Evolutionary conservation across 37 sponge, comb jelly and placozoan species (phyloP), one percentile per base, ranked within the genome.

Genomic region (Dysidea cf. avara): DNA sequence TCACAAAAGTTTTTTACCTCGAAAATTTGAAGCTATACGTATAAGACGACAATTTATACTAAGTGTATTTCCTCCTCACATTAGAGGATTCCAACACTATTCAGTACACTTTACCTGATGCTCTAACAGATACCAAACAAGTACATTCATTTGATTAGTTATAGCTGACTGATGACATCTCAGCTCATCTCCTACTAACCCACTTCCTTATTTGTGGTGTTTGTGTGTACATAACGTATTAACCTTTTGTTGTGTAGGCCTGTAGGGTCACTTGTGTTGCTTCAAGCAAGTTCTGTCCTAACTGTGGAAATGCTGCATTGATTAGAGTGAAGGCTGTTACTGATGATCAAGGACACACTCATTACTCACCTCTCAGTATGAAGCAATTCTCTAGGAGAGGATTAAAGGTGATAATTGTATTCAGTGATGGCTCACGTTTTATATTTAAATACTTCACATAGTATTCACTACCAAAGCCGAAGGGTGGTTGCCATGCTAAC

Each of bases 351-450:
- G 99, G 99, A n/a, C 68, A 47, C 7, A 61, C 75, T 22, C 77
- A 75, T 21, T 95, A 84, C 67, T 65, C 74, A 32, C 48, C 68
- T 9, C 78, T 91, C 54, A 79, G 85, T 53, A 52, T 43, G 53
- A 97, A 91, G 58, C 99, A 91, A 51, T 87, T 81, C 64, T 87
- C 86, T n/a, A 92, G 76, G 39, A 72, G 69, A 28, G 97, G 97
- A 35, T 39, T 90, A 1, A 78, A 73, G 73, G 93, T 92, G 62
- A 68, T 2, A n/a, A n/a, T n/a, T n/a, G n/a, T n/a, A n/a, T n/a
- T n/a, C n/a, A n/a, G n/a, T n/a, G n/a, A n/a, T n/a, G n/a, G n/a
- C n/a, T n/a, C n/a, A n/a, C n/a, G n/a, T n/a, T n/a, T n/a, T n/a
- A 56, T 56, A 17, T 13, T 69, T 52, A 25, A 2, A 34, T 54